A percentile compares a stretch with the other conserved stretches of the same genome.
phyloP scores from a whole-genome alignment of 1,140 invertebrate genomes.

The Batillaria attramentaria region DNA sequence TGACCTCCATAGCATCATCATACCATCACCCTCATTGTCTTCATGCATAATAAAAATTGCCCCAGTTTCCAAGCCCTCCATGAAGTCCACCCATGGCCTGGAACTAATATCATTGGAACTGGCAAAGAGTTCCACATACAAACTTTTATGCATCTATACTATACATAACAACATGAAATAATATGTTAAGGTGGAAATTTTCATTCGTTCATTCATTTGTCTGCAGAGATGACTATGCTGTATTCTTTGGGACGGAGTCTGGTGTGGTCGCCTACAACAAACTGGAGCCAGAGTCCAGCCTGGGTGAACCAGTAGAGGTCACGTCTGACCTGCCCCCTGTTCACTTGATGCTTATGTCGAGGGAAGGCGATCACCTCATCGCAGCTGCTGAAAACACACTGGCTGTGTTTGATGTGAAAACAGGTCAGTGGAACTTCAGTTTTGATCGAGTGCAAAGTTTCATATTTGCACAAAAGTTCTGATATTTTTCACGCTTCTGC shows the following conservation, averaged over 20 bases:
- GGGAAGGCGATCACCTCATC: constrained; percentile 34
- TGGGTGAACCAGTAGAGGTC: constrained; percentile 10
- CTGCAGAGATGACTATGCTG: constrained; percentile 24
- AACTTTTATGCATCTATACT: too few species aligned
- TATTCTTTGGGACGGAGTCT: constrained; percentile 33
- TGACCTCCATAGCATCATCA: too few species aligned
- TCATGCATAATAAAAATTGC: too few species aligned
- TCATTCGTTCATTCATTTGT: constrained; percentile 15
- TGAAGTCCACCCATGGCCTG: too few species aligned
- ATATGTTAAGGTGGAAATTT: background rate
- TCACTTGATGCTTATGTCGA: constrained; percentile 34
- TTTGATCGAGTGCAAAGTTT: too few species aligned
- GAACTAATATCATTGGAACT: too few species aligned
- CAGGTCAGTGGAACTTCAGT: constrained; percentile 2
- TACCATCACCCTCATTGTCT: too few species aligned
- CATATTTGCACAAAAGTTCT: too few species aligned
- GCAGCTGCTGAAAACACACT: constrained; percentile 26
- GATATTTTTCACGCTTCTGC: too few species aligned
- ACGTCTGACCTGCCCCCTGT: constrained; percentile 26
- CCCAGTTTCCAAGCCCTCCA: too few species aligned
- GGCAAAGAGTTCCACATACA: too few species aligned
- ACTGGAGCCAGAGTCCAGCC: constrained; percentile 11
- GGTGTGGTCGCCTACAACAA: constrained; percentile 31
- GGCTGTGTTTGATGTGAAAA: constrained; percentile 17
- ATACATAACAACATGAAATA: background rate